A percentile compares a stretch with the other conserved stretches of the same genome.
phyloP scores from a whole-genome alignment of 2,113 vertebrate species.

The Petaurus breviceps region DNA sequence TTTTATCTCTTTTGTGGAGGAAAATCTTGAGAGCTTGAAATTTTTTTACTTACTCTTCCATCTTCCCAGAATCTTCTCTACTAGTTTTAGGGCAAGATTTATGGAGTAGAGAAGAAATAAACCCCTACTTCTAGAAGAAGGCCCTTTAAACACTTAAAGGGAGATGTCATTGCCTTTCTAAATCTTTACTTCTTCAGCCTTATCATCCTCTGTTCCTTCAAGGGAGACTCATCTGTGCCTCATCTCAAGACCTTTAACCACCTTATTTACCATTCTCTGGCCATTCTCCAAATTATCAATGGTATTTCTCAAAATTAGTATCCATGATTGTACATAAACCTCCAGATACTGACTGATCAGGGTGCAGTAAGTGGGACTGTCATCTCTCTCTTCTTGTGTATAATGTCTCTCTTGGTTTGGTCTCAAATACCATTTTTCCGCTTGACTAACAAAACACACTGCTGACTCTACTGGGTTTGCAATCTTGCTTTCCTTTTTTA shows the following conservation, averaged over 20 bases:
- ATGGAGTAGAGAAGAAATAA: neutral
- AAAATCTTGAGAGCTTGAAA: too few relatives aligned
- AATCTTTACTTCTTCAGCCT: neutral
- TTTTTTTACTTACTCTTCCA: too few relatives aligned
- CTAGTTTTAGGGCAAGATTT: neutral
- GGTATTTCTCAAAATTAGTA: neutral
- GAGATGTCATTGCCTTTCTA: neutral
- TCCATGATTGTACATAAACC: neutral
- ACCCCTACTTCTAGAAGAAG: neutral
- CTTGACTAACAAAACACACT: neutral
- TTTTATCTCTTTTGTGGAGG: too few relatives aligned
- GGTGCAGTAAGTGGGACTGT: too few relatives aligned
- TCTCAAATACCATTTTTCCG: neutral
- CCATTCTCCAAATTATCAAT: neutral
- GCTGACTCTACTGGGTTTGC: neutral
- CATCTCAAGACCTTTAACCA: neutral
- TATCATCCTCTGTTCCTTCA: neutral
- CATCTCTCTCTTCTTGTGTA: neutral
- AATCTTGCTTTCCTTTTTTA: neutral
- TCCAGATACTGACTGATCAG: neutral
- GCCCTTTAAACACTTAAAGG: neutral
- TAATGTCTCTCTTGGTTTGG: neutral
- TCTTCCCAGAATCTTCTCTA: too few relatives aligned
- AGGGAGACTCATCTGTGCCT: too few relatives aligned
- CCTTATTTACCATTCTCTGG: neutral